Base-by-base conservation (phyloP, 2,888 invertebrate species). In the Drosophila seclusa region DNA sequence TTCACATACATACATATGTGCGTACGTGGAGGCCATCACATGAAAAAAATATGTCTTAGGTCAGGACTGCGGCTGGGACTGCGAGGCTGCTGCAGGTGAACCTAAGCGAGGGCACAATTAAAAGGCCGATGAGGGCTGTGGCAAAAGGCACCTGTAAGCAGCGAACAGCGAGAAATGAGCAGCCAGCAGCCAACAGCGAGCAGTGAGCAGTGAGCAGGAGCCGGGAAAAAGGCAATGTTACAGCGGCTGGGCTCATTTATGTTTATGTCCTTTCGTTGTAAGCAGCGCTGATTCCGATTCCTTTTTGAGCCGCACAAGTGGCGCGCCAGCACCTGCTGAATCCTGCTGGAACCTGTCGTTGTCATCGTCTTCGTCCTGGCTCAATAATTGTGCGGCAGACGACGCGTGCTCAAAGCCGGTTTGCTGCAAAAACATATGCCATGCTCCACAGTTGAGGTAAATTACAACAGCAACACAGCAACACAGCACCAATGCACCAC, bases 1-100 rank as follows among this genome's bases (percentile, higher is more conserved):
- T 40, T 18, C 38, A 29, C 10, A 53, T 21, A 36, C 21, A 32
- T 31, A 10, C 11, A 18, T 54, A 38, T 31, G 21, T 59, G 48
- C 38, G 27, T 79, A 78, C 74, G 74, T 78, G 75, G 78, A 83
- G 87, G 83, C 85, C 88, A 87, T 85, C 81, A 88, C 82, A 86
- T 80, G 81, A 79, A 90, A 91, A 90, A 91, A 91, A 83, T 84
- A 91, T 91, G 91, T 91, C 91, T 91, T 91, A 91, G 91, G 91
- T 91, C 91, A 91, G 91, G 55, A 55, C 84, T 87, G 86, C 71
- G 68, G 49, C 58, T 57, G 24, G 4, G 38, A 55, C 55, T 29
- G 40, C 53, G 61, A 50, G 70, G 73, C 71, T 80, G 78, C 68
- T 74, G 86, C 89, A 89, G 89, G 87, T 89, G 87, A 87, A 80